phyloP scores from a whole-genome alignment of 2,888 invertebrate genomes.

The Melanchra persicariae region DNA sequence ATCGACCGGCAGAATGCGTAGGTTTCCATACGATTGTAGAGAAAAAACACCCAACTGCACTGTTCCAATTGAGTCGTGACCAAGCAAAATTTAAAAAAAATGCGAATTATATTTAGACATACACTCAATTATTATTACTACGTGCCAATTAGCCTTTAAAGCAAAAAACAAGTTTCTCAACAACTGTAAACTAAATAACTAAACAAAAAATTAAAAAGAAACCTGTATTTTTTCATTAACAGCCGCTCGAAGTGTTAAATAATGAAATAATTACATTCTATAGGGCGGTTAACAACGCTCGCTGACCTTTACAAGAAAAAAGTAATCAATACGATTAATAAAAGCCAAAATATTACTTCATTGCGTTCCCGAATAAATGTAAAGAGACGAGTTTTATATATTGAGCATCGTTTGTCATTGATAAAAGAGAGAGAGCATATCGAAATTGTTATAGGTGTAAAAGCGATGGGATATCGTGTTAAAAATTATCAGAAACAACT shows the following conservation, averaged over 20 bases:
- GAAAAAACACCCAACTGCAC: no score
- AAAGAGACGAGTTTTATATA: constrained; percentile 73
- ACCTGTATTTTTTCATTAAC: constrained; percentile 71
- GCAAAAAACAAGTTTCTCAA: constrained; percentile 23
- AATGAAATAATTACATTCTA: constrained; percentile 78
- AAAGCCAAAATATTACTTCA: constrained; percentile 65
- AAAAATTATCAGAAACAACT: constrained; percentile 43
- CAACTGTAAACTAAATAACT: constrained; percentile 36
- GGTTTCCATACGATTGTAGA: no score
- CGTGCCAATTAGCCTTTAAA: constrained; percentile 32
- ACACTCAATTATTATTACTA: constrained; percentile 16
- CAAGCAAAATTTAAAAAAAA: constrained; percentile 11
- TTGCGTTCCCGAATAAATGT: constrained; percentile 70
- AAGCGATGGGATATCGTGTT: constrained; percentile 24
- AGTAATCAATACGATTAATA: constrained; percentile 69
- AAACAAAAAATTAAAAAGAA: constrained; percentile 46
- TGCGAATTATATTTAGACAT: constrained; percentile 33
- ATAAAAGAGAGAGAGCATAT: constrained; percentile 60
- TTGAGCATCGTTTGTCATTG: constrained; percentile 72
- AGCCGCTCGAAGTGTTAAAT: constrained; percentile 72
- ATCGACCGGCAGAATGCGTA: no score
- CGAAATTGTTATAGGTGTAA: constrained; percentile 18
- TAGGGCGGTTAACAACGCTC: constrained; percentile 65
- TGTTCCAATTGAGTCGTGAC: not conserved
- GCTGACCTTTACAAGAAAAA: constrained; percentile 71